Conservation (phyloP, 2,797 vertebrate genomes). For the Clarias platycephalus region DNA sequence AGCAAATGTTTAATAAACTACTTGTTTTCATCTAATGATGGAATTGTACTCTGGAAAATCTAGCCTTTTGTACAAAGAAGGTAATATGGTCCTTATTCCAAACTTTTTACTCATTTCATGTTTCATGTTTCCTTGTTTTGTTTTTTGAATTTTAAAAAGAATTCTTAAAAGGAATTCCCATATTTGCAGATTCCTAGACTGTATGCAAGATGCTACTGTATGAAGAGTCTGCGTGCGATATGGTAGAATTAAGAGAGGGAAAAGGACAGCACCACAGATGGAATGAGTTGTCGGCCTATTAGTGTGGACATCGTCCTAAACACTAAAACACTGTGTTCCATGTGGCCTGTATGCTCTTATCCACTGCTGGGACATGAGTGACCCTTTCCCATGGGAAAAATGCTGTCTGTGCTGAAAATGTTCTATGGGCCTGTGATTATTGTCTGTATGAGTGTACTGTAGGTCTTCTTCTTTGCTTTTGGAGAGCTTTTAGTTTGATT, state of each 20-base stretch:
- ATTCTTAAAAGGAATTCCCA: neutral
- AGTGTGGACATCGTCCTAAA: conserved; percentile 52
- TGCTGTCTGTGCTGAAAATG: conserved; percentile 46
- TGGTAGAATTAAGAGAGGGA: conserved; percentile 22
- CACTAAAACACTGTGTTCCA: conserved; percentile 21
- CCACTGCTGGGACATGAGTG: conserved; percentile 35
- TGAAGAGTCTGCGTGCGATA: neutral
- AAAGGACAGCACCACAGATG: conserved; percentile 64
- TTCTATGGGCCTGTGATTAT: neutral
- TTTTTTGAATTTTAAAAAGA: neutral
- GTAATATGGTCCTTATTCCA: neutral
- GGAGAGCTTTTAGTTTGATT: conserved; percentile 45
- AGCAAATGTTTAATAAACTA: neutral
- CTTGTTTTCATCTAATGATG: neutral
- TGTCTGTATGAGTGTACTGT: neutral
- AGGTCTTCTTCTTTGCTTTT: conserved; percentile 43
- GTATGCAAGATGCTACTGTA: neutral
- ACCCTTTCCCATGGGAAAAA: conserved; percentile 61
- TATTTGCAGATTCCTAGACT: neutral
- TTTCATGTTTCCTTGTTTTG: neutral
- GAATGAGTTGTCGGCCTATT: conserved; percentile 65
- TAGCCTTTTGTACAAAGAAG: neutral
- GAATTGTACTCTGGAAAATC: neutral
- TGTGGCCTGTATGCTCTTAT: conserved; percentile 41
- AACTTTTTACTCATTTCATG: neutral